Evolutionary conservation across 1,140 invertebrate species (phyloP).

Genomic region (Drosophila subpulchrella): DNA sequence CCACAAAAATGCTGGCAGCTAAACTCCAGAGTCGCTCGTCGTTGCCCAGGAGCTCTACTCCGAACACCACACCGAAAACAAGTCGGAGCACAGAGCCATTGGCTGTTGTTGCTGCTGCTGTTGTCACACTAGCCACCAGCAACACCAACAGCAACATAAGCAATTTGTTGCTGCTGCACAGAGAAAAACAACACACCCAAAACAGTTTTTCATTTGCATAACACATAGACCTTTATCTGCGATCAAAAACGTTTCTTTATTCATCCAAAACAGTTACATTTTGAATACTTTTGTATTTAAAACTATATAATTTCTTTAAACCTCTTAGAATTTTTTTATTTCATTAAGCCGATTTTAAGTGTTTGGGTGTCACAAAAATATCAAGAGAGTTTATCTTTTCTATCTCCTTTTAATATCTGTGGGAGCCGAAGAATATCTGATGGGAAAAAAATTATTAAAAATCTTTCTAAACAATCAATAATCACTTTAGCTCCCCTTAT

Average conservation of each 20-base stretch:
- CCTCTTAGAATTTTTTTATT: no score
- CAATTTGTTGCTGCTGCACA: constrained; percentile 33
- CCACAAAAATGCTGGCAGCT: constrained; percentile 64
- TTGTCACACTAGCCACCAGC: background rate
- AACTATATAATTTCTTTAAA: no score
- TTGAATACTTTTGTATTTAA: background rate
- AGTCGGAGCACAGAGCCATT: constrained; percentile 12
- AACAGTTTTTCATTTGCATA: background rate
- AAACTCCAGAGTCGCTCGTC: constrained; percentile 35
- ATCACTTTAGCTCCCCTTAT: no score
- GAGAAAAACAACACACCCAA: background rate
- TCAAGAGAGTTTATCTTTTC: no score
- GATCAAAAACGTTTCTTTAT: background rate
- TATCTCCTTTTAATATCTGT: no score
- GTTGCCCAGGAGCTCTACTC: constrained; percentile 49
- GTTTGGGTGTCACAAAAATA: background rate
- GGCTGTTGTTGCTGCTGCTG: constrained; percentile 36
- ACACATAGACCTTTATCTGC: background rate
- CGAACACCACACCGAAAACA: constrained; percentile 31
- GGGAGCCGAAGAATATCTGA: no score
- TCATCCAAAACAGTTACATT: background rate
- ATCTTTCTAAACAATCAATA: no score
- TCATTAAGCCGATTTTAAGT: background rate
- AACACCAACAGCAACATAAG: constrained; percentile 26
- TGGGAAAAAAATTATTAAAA: no score